These are phyloP conservation scores for Neuroterus valhalla DNA, from an alignment of 1,140 invertebrate genomes.

Conservation along the genomic window DNA sequence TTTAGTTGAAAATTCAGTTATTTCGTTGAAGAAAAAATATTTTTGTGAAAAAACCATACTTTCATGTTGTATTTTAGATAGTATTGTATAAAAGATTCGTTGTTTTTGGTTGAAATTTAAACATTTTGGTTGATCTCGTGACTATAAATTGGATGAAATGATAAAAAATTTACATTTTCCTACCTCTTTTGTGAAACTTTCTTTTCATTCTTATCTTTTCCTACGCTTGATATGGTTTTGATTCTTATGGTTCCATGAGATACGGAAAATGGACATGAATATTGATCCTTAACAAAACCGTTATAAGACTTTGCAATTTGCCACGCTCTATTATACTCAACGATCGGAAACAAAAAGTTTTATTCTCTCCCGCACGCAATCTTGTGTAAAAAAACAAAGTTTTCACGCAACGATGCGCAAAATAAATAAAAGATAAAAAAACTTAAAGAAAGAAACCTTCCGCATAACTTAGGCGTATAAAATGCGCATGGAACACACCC, in stretches of 20 bases:
- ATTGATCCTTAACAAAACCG: conserved; percentile 17
- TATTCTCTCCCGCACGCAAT: neutral
- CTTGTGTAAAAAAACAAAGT: conserved; percentile 7
- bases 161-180: too few species aligned
- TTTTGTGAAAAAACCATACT: too few species aligned
- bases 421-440: neutral
- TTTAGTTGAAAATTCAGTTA: too few species aligned
- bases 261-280: conserved; percentile 23
- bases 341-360: conserved; percentile 5
- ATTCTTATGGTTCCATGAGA: conserved; percentile 6
- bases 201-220: neutral
- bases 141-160: too few species aligned
- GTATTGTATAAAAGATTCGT: too few species aligned
- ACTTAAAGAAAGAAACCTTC: neutral
- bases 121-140: too few species aligned
- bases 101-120: too few species aligned
- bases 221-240: neutral
- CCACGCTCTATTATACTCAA: conserved; percentile 12
- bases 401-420: neutral
- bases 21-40: too few species aligned
- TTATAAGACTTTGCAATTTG: conserved; percentile 8
- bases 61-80: too few species aligned
- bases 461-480: conserved; percentile 1
- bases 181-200: neutral
- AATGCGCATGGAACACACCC: neutral